Conservation (phyloP, 2,113 vertebrate genomes). For the Dipodomys merriami region DNA sequence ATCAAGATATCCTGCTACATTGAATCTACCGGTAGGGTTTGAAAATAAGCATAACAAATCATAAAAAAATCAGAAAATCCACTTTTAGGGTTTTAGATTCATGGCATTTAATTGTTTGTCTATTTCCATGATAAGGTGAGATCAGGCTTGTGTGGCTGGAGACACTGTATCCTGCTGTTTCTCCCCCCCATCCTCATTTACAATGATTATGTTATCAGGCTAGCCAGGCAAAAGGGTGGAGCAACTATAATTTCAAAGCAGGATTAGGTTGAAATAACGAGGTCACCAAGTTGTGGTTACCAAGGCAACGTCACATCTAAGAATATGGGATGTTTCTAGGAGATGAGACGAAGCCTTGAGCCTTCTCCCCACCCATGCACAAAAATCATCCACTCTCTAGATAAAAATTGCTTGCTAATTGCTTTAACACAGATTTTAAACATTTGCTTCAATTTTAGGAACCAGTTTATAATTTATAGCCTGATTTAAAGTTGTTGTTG, state of each 20-base stretch:
- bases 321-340: conserved; percentile 98
- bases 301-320: conserved; percentile 99
- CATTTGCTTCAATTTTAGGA: conserved; percentile 31
- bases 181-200: conserved; percentile 95
- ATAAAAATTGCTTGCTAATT: conserved; percentile 86
- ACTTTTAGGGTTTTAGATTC: conserved; percentile 84
- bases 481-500: conserved; percentile 63
- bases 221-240: conserved; percentile 99
- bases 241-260: conserved; percentile 99
- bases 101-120: conserved; percentile 87
- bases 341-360: conserved; percentile 87
- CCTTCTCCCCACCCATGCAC: conserved; percentile 81
- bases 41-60: conserved; percentile 75
- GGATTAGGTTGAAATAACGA: conserved; percentile 99
- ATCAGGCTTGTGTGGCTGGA: conserved; percentile 84
- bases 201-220: conserved; percentile 99
- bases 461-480: conserved; percentile 63
- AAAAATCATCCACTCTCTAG: conserved; percentile 84
- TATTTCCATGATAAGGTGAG: conserved; percentile 87
- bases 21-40: conserved; percentile 74
- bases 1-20: conserved; percentile 50
- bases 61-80: conserved; percentile 77
- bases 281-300: conserved; percentile 99
- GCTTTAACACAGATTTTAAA: conserved; percentile 77
- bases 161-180: conserved; percentile 87